Evolutionary conservation across 2,113 vertebrate genomes (phyloP).

Genomic region (Catharus bicknelli): DNA sequence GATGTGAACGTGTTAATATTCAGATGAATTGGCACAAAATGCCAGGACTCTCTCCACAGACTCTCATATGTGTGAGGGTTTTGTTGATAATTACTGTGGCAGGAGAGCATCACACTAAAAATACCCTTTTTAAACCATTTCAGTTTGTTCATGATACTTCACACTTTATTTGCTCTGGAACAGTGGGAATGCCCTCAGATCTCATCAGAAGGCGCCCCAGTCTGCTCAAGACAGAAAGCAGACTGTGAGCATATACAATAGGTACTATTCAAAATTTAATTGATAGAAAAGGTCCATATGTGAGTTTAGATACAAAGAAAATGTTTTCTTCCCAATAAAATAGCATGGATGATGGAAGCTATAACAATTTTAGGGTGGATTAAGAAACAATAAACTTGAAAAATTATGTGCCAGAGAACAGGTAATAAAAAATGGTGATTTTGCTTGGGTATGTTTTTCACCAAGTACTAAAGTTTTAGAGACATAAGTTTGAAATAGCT

Average conservation of each 20-base stretch:
- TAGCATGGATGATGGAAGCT: background rate
- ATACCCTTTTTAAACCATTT: background rate
- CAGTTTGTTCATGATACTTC: background rate
- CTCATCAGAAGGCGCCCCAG: background rate
- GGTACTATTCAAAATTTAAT: background rate
- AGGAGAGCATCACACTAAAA: background rate
- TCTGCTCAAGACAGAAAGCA: background rate
- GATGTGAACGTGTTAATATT: background rate
- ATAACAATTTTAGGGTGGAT: background rate
- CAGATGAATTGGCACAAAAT: background rate
- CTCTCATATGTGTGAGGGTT: accelerated
- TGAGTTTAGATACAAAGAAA: background rate
- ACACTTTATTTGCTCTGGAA: background rate
- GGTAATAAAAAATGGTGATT: background rate
- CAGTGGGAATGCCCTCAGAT: background rate
- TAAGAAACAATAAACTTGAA: background rate
- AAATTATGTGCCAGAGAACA: background rate
- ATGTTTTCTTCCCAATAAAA: accelerated
- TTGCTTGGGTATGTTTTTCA: background rate
- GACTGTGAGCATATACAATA: background rate
- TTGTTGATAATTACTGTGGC: background rate
- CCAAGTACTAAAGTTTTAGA: background rate
- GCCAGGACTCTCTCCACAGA: background rate
- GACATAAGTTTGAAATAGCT: background rate
- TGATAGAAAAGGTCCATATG: background rate